Evolutionary conservation across 2,888 invertebrate species (phyloP).

Genomic region (Amphipyra berbera): DNA sequence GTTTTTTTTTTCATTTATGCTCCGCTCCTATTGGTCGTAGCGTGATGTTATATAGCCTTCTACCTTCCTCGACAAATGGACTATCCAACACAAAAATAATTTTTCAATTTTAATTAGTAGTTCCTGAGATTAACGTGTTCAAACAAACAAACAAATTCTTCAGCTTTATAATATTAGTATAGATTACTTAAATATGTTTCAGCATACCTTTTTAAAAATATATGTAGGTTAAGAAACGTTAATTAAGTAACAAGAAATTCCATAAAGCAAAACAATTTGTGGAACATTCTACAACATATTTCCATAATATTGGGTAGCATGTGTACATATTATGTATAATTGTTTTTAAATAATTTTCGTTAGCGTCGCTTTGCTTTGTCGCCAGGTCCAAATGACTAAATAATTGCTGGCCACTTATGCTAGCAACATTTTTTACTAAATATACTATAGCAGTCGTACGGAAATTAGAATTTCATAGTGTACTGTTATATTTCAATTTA

Average conservation of each 20-base stretch:
- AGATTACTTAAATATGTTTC: too few species aligned
- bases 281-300: slow-evolving; percentile 5
- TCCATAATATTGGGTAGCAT: slow-evolving; percentile 9
- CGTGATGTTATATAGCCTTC: too few species aligned
- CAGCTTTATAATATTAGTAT: too few species aligned
- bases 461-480: slow-evolving; percentile 7
- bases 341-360: slow-evolving; percentile 22
- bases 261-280: slow-evolving; percentile 1
- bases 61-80: too few species aligned
- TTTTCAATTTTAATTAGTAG: too few species aligned
- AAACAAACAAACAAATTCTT: too few species aligned
- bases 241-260: slow-evolving; percentile 2
- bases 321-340: slow-evolving; percentile 6
- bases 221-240: not conserved
- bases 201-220: too few species aligned
- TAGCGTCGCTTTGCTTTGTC: slow-evolving; percentile 18
- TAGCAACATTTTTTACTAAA: not conserved
- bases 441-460: slow-evolving; percentile 2
- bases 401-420: slow-evolving; percentile 27
- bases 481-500: slow-evolving; percentile 28
- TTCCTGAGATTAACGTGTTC: too few species aligned
- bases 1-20: too few species aligned
- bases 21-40: too few species aligned
- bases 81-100: too few species aligned
- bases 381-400: slow-evolving; percentile 30